Conservation (phyloP, 2,113 vertebrate species). For the Myotis yumanensis region DNA sequence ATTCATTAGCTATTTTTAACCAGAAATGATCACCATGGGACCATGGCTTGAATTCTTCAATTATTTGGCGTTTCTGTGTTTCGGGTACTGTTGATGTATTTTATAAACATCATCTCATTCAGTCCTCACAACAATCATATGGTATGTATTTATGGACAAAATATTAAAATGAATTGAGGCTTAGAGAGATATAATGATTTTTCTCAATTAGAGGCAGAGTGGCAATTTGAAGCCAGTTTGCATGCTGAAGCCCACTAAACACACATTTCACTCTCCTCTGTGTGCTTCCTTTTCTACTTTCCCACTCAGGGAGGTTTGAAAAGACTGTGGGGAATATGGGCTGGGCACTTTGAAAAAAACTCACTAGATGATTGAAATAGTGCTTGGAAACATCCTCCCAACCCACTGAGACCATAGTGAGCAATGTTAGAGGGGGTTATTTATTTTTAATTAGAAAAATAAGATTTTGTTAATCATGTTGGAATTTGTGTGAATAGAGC, state of each 20-base stretch:
- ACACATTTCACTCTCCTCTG: neutral
- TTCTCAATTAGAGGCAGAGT: neutral
- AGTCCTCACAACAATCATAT: neutral
- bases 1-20: neutral
- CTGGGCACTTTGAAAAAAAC: neutral
- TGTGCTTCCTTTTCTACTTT: neutral
- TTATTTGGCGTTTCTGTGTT: neutral
- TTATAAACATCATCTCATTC: neutral
- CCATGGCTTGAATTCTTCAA: neutral
- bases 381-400: neutral
- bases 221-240: neutral
- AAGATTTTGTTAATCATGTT: neutral
- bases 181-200: neutral
- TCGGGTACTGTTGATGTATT: neutral
- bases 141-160: neutral
- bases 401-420: neutral
- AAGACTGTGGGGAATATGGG: neutral
- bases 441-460: neutral
- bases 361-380: neutral
- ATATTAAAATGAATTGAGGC: neutral
- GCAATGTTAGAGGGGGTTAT: neutral
- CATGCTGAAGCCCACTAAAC: neutral
- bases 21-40: neutral
- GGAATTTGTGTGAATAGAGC: neutral
- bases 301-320: neutral